Conservation (phyloP, 2,113 vertebrate species). For the Neopipo cinnamomea region DNA sequence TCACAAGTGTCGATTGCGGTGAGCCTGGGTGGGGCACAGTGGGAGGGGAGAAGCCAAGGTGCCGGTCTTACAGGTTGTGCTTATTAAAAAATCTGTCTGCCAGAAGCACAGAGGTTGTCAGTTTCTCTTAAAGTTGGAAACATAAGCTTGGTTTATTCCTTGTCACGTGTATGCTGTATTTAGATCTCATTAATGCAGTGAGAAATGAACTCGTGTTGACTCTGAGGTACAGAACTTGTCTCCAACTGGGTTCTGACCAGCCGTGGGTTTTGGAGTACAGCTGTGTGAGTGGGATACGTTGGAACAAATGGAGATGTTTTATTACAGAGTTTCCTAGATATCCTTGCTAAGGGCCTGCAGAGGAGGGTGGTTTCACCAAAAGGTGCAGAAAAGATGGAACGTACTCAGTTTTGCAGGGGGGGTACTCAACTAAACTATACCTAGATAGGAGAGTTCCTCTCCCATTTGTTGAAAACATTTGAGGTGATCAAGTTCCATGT, state of each 20-base stretch:
- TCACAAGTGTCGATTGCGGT: slow-evolving; percentile 90
- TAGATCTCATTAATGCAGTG: background rate
- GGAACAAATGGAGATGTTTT: background rate
- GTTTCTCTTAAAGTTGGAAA: background rate
- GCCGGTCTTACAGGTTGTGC: fast-evolving
- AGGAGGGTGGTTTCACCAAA: background rate
- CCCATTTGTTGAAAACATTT: background rate
- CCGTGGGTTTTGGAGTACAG: background rate
- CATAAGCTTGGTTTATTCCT: background rate
- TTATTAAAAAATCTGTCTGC: background rate
- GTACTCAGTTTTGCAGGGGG: background rate
- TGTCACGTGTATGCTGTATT: background rate
- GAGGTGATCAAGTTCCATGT: background rate
- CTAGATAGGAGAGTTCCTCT: background rate
- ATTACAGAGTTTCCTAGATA: background rate
- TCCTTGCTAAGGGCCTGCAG: background rate
- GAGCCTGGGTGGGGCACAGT: background rate
- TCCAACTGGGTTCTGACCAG: background rate
- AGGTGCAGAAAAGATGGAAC: background rate
- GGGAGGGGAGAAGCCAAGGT: background rate
- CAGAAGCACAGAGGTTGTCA: background rate
- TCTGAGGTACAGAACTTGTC: background rate
- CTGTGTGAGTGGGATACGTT: background rate
- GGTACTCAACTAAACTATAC: background rate
- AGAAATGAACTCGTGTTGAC: background rate